Evolutionary conservation across 2,888 invertebrate genomes (phyloP).

Genomic region (Platynereis dumerilii): DNA sequence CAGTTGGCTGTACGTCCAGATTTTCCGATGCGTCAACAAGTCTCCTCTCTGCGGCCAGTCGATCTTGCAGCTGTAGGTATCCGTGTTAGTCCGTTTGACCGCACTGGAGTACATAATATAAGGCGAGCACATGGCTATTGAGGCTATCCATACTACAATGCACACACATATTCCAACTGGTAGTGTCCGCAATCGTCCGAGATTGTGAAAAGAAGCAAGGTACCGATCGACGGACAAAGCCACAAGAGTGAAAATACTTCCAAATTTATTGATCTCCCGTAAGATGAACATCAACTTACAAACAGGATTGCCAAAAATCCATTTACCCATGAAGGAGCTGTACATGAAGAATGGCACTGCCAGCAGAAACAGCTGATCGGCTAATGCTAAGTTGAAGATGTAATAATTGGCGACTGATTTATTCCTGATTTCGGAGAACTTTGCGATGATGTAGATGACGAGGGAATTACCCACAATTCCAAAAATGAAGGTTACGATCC

Average conservation of each 20-base stretch:
- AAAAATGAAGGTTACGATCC: constrained; percentile 16
- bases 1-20: constrained; percentile 28
- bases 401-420: constrained; percentile 34
- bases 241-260: constrained; percentile 34
- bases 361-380: constrained; percentile 33
- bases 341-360: constrained; percentile 34
- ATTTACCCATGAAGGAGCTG: constrained; percentile 26
- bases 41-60: constrained; percentile 12
- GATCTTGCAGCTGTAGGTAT: background rate
- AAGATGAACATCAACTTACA: constrained; percentile 31
- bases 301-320: constrained; percentile 28
- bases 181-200: constrained; percentile 27
- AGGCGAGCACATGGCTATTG: constrained; percentile 25
- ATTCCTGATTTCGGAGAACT: constrained; percentile 20
- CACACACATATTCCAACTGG: constrained; percentile 30
- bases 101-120: constrained; percentile 30
- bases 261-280: constrained; percentile 29
- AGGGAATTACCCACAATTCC: constrained; percentile 27
- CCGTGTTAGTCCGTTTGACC: background rate
- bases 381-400: constrained; percentile 38
- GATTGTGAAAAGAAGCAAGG: constrained; percentile 33
- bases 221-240: constrained; percentile 34
- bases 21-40: background rate
- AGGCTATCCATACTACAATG: constrained; percentile 29
- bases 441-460: constrained; percentile 28